Evolutionary conservation across 2,113 vertebrate genomes (phyloP).

Genomic region (Seriola rivoliana): DNA sequence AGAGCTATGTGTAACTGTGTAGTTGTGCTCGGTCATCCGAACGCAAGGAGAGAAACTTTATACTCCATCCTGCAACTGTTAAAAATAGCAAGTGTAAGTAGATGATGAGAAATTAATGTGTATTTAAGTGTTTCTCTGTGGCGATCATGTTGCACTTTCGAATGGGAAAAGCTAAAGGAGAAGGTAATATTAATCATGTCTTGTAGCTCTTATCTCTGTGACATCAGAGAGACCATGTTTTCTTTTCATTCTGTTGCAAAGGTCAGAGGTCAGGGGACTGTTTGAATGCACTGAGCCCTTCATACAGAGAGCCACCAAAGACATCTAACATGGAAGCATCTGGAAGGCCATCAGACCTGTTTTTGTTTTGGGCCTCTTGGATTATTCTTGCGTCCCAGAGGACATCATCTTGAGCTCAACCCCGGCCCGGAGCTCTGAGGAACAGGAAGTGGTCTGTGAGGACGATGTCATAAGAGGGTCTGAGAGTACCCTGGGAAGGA

Average conservation of each 20-base stretch:
- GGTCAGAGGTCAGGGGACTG: conserved; percentile 47
- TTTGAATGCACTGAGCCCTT: background rate
- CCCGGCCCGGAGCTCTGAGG: conserved; percentile 11
- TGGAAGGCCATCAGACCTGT: conserved; percentile 49
- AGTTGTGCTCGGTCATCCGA: background rate
- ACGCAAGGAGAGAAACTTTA: conserved; percentile 5
- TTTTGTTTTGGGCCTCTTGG: conserved; percentile 61
- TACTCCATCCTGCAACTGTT: background rate
- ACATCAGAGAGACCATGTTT: conserved; percentile 38
- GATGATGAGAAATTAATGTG: conserved; percentile 14
- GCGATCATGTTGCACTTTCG: background rate
- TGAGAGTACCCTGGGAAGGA: conserved; percentile 77
- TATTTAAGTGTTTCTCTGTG: background rate
- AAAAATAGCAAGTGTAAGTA: conserved; percentile 11
- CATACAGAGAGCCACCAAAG: conserved; percentile 58
- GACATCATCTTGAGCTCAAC: conserved; percentile 31
- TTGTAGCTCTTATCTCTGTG: background rate
- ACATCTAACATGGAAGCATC: conserved; percentile 64
- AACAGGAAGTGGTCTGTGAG: conserved; percentile 80
- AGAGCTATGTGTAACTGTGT: background rate
- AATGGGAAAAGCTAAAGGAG: background rate
- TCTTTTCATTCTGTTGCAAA: conserved; percentile 13
- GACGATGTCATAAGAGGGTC: conserved; percentile 54
- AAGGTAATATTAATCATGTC: background rate
- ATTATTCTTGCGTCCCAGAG: conserved; percentile 60